Evolutionary conservation across 1,140 invertebrate species (phyloP), one percentile per base, ranked within the genome.

Genomic region (Papilio machaon): DNA sequence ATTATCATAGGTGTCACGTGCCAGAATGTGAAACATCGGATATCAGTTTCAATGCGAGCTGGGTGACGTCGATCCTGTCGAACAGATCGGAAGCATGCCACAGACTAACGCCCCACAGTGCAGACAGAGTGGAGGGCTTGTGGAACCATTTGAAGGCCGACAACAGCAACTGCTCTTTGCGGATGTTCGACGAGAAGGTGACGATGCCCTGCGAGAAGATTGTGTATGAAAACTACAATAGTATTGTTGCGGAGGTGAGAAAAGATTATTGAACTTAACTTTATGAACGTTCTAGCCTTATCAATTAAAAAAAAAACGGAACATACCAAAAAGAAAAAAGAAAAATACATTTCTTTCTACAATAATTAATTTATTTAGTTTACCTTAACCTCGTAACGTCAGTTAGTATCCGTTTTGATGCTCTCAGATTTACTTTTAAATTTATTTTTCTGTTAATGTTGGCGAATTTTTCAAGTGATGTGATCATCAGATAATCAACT

Each of bases 211-310:
- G 93, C 52, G 83, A 89, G 0, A 82, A 84, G 8, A 38, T 92
- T 6, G 81, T 91, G 0, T 94, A 94, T 82, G 91, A 92, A 75
- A 82, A 93, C 64, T 89, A 92, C 60, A 91, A 93, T 52, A 94
- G 92, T 81, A 90, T 94, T 49, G 90, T 89, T 0, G 92, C 92
- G 73, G 92, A 94, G 88, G 92, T 93, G 58, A 86, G 87, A 85
- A 58, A 2, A 73, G 67, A 43, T 23, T 23, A 70, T 52, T 76
- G 13, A 35, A 58, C 23, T 1, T 30, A 1, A 30, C 23, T 30
- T 30, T 30, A 30, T 30, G 23, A 30, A 30, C 23, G 23, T 30
- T 30, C 23, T 30, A 30, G 23, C 23, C 23, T 2, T 30, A 30
- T 30, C 23, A 30, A 30, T 30, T 30, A 30, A 30, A 30, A n/a